Conservation (phyloP, 2,797 vertebrate species). For the Falco cherrug region DNA sequence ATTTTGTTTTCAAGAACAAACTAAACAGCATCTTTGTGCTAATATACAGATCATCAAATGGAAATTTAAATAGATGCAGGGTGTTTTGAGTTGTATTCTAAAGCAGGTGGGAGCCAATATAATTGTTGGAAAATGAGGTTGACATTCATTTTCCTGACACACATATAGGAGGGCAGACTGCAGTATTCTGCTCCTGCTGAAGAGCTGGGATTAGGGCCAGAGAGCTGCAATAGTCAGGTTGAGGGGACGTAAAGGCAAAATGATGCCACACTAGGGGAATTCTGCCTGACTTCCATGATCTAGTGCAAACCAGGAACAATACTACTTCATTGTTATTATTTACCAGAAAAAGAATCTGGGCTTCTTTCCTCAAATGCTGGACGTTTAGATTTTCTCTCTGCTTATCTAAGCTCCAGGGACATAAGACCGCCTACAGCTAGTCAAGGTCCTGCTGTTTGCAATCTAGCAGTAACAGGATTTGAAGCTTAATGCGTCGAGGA, state of each 20-base stretch:
- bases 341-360: neutral
- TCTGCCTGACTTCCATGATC: neutral
- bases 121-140: neutral
- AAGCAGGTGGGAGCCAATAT: neutral
- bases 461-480: neutral
- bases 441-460: neutral
- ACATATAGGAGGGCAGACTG: neutral
- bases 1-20: neutral
- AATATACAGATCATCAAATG: neutral
- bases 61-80: constrained; percentile 10
- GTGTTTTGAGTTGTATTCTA: neutral
- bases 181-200: constrained; percentile 1
- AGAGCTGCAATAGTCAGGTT: neutral
- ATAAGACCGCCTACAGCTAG: neutral
- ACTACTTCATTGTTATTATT: neutral
- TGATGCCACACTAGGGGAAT: neutral
- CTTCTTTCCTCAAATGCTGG: neutral
- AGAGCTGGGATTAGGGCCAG: constrained; percentile 29
- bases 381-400: neutral
- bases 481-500: neutral
- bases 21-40: neutral
- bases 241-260: neutral
- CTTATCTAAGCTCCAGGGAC: neutral
- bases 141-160: constrained; percentile 8
- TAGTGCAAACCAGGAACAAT: neutral